A percentile compares a stretch with the other conserved stretches of the same genome.
Conservation (phyloP, 1,140 invertebrate species). For the Andrena cerasifolii region DNA sequence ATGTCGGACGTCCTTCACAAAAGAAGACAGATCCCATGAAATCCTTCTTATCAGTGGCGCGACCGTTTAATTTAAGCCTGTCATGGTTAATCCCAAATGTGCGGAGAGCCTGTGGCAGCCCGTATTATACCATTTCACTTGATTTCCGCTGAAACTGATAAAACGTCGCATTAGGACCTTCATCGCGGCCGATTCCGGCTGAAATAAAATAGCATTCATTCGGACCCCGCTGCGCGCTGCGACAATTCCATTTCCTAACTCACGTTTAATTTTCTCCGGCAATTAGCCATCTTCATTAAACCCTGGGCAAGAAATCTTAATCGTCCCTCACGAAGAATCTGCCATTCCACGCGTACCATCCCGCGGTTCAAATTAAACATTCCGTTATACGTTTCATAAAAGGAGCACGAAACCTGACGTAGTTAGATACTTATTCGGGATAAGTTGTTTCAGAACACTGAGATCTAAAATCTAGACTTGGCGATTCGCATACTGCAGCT, state of each 20-base stretch:
- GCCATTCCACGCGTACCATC: neutral
- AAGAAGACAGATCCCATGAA: conserved; percentile 5
- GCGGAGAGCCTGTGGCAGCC: neutral
- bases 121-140: conserved; percentile 5
- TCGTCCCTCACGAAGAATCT: neutral
- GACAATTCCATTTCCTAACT: neutral
- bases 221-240: neutral
- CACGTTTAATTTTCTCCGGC: neutral
- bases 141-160: conserved; percentile 17
- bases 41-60: conserved; percentile 7
- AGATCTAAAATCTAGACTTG: neutral
- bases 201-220: neutral
- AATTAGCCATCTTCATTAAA: neutral
- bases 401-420: neutral
- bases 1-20: neutral
- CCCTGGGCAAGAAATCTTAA: neutral
- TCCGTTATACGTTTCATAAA: neutral
- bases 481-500: neutral
- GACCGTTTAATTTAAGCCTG: conserved; percentile 7
- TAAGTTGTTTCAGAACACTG: too few species aligned
- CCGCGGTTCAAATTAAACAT: neutral
- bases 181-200: too few species aligned
- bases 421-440: too few species aligned
- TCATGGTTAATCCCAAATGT: conserved; percentile 4
- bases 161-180: neutral